Evolutionary conservation across 2,888 invertebrate genomes (phyloP).

Genomic region (Ceriagrion tenellum): DNA sequence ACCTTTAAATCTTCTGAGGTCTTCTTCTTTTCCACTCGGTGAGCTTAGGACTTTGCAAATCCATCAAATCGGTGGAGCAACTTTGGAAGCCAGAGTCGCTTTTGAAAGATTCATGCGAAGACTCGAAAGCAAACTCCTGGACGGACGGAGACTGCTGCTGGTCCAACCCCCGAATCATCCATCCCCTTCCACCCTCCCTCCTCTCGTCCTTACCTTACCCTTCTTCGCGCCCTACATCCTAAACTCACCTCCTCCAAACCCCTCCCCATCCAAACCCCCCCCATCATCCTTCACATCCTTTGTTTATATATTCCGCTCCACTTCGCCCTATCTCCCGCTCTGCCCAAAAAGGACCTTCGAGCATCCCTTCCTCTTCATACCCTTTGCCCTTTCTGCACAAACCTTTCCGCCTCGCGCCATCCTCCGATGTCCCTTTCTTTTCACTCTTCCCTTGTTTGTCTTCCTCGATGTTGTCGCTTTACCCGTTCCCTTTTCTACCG

Average conservation of each 20-base stretch:
- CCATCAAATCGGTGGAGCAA: neutral
- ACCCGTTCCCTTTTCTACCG: neutral
- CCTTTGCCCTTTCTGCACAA: neutral
- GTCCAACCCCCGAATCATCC: neutral
- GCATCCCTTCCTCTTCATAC: neutral
- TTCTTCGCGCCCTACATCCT: neutral
- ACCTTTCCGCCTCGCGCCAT: neutral
- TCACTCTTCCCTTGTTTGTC: slow-evolving; percentile 4
- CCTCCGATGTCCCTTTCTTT: neutral
- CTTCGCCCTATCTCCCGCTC: neutral
- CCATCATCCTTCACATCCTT: neutral
- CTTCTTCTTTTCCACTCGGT: neutral
- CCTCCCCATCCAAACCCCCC: neutral
- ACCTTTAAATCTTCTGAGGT: neutral
- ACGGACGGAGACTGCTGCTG: neutral
- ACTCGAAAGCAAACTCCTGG: neutral
- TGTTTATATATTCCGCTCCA: slow-evolving; percentile 28
- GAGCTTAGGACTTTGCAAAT: neutral
- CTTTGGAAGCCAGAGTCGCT: neutral
- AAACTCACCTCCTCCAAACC: no score
- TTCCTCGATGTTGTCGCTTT: neutral
- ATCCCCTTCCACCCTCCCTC: neutral
- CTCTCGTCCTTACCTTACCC: neutral
- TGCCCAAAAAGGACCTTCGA: neutral
- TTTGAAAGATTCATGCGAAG: neutral